Percentiles rank a stretch among this genome's conserved stretches.
Conservation (phyloP, 2,888 invertebrate genomes). For the Micropterix aruncella region DNA sequence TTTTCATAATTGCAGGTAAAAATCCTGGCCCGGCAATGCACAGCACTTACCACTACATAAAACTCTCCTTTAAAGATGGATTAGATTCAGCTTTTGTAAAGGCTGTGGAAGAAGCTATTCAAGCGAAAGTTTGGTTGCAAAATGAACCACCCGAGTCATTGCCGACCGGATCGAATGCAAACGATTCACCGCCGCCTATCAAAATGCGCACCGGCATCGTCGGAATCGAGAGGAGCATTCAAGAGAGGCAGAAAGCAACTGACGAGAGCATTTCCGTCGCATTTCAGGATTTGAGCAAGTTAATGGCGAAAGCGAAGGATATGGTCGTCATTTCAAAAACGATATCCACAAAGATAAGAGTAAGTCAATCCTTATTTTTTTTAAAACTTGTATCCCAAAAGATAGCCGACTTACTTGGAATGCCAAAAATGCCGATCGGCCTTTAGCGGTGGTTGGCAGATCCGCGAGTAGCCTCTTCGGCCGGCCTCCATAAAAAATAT, state of each 20-base stretch:
- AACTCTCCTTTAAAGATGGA: slow-evolving; percentile 79
- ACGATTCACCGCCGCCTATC: slow-evolving; percentile 27
- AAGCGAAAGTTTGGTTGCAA: slow-evolving; percentile 50
- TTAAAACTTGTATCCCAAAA: too few relatives aligned
- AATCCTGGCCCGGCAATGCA: slow-evolving; percentile 59
- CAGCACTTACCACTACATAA: slow-evolving; percentile 60
- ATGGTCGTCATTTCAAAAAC: slow-evolving; percentile 89
- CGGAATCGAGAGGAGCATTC: slow-evolving; percentile 87
- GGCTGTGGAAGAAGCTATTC: slow-evolving; percentile 47
- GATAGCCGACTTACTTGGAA: too few relatives aligned
- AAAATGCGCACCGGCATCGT: slow-evolving; percentile 81
- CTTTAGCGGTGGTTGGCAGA: too few relatives aligned
- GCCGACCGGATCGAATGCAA: slow-evolving; percentile 14
- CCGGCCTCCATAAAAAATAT: too few relatives aligned
- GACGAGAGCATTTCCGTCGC: slow-evolving; percentile 86
- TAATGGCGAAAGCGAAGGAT: slow-evolving; percentile 94
- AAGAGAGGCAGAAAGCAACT: slow-evolving; percentile 81
- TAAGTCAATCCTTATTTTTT: too few relatives aligned
- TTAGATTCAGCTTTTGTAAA: slow-evolving; percentile 48
- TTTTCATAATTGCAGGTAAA: slow-evolving; percentile 33
- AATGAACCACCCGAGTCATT: slow-evolving; percentile 15
- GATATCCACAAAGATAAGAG: slow-evolving; percentile 84
- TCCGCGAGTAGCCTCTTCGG: too few relatives aligned
- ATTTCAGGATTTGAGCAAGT: slow-evolving; percentile 86
- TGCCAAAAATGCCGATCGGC: too few relatives aligned